Conservation (phyloP, 2,797 vertebrate genomes). For the Tauraco hartlaubi region DNA sequence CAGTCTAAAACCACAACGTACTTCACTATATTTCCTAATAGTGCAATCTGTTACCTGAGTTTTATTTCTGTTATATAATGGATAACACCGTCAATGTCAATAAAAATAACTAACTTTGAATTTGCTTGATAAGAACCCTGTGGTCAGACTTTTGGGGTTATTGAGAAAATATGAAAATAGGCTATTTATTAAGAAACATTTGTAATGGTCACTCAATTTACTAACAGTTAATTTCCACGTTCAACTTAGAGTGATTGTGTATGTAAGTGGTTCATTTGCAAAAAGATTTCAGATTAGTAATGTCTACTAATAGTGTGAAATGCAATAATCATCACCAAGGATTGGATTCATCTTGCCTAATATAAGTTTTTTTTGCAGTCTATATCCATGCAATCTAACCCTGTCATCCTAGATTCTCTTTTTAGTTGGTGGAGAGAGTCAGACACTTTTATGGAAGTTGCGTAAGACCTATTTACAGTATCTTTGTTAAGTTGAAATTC, state of each 20-base stretch:
- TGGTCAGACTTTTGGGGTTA: not conserved
- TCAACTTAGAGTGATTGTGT: not conserved
- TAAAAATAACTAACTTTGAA: not conserved
- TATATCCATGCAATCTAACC: not conserved
- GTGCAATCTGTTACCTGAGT: not conserved
- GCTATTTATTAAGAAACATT: not conserved
- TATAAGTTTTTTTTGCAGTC: not conserved
- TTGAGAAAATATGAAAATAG: not conserved
- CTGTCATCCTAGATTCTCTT: not conserved
- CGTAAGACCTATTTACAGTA: not conserved
- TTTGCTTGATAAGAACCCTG: not conserved
- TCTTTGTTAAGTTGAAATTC: not conserved
- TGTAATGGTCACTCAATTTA: not conserved
- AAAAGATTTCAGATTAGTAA: not conserved
- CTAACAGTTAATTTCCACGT: not conserved
- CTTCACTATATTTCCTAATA: not conserved
- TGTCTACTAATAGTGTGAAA: not conserved
- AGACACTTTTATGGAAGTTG: not conserved
- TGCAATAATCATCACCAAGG: not conserved
- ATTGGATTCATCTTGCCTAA: not conserved
- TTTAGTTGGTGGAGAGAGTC: not conserved
- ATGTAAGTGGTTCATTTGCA: not conserved
- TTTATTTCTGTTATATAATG: not conserved
- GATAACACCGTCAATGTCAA: not conserved
- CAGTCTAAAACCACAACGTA: not conserved